phyloP scores from a whole-genome alignment of 2,797 vertebrate genomes.

The Parauchenoglanis punctatus region DNA sequence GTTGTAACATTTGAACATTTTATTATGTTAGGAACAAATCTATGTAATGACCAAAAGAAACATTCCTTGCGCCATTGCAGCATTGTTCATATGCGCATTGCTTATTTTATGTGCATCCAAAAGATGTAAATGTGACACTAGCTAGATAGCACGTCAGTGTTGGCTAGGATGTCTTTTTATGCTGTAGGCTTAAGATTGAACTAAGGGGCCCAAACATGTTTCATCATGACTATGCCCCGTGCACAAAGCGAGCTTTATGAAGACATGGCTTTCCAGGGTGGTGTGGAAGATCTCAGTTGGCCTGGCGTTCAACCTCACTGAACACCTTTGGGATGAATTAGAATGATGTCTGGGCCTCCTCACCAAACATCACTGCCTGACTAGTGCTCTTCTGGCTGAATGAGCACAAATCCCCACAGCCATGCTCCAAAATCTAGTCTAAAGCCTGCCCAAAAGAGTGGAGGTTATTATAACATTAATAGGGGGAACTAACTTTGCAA shows the following conservation, averaged over 20 bases:
- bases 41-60: background rate
- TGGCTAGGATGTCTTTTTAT: too few relatives aligned
- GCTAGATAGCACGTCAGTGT: background rate
- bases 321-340: background rate
- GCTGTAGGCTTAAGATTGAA: too few relatives aligned
- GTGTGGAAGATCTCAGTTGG: background rate
- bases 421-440: background rate
- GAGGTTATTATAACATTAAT: background rate
- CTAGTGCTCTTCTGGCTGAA: background rate
- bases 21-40: background rate
- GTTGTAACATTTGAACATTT: background rate
- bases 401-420: background rate
- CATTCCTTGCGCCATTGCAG: background rate
- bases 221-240: background rate
- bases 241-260: background rate
- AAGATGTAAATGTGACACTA: background rate
- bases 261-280: background rate
- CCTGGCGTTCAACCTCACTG: background rate
- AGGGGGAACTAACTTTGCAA: background rate
- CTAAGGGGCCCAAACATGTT: too few relatives aligned
- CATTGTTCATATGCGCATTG: background rate
- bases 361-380: background rate
- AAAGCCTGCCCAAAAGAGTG: background rate
- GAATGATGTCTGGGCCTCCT: background rate
- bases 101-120: background rate